Base-by-base conservation (phyloP, 2,797 vertebrate genomes). In the Poeciliopsis infans region DNA sequence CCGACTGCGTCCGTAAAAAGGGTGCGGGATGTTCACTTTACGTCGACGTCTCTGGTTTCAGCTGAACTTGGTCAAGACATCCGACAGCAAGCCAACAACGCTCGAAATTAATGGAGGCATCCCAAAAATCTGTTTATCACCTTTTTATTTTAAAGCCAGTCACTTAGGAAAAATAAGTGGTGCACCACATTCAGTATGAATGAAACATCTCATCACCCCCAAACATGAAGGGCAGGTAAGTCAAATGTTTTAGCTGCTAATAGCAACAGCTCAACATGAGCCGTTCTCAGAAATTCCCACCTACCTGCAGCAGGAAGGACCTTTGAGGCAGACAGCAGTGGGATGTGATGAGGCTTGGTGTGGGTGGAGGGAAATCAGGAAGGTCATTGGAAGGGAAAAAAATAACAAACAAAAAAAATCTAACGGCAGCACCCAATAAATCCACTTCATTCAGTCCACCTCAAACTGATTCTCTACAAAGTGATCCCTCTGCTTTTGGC, bases 141-240 rank as follows among this genome's bases (percentile, higher is more conserved):
- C 92, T 93, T 96, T 96, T 96, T 96, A 96, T 96, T 96, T 95
- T 94, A 86, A 94, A 92, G 93, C 92, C 94, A 95, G 80, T 93
- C 94, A 91, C 89, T 89, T 87, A 92, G 70, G 49, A 87, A 55
- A 84, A 53, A 53, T 53, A 53, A 88, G 79, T 90, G 90, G 89
- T 89, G 88, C 87, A 95, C 87, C 85, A 92, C 92, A 93, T 94
- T 93, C 87, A 94, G 89, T 89, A 87, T 85, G 93, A 89, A 90
- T 87, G 15, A 91, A 55, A 80, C 72, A 87, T 69, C 83, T 69
- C 73, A 59, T 81, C 79, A 85, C 46, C 85, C 69, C 82, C 59
- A 91, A 89, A 86, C 74, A 64, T 25, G 43, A 80, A 75, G 79
- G 76, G 57, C 79, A 79, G 47, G 47, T 36, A 47, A 49, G 39